phyloP scores from a whole-genome alignment of 2,888 invertebrate genomes.

The Xiphydria camelus region DNA sequence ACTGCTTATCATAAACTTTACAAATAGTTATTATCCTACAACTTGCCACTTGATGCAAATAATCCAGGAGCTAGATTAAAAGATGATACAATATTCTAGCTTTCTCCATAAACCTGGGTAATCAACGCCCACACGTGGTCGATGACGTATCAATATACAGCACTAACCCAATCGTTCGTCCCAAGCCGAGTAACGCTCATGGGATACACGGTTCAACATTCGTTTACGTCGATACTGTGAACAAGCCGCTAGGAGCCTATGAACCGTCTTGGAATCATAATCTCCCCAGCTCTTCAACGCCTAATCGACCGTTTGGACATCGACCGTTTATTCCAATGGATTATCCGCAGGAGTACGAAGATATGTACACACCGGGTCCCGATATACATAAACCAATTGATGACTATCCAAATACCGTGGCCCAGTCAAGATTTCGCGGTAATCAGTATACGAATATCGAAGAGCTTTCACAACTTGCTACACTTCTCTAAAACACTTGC shows the following conservation, averaged over 20 bases:
- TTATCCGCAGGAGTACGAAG: conserved; percentile 50
- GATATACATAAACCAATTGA: conserved; percentile 55
- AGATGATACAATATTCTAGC: conserved; percentile 41
- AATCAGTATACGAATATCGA: conserved; percentile 47
- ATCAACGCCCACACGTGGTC: conserved; percentile 57
- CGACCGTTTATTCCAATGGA: conserved; percentile 52
- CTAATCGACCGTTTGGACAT: conserved; percentile 30
- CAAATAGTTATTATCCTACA: too few relatives aligned
- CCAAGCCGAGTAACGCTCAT: conserved; percentile 21
- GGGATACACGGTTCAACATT: conserved; percentile 29
- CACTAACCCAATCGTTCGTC: conserved; percentile 29
- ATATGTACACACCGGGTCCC: conserved; percentile 42
- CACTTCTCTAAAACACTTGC: too few relatives aligned
- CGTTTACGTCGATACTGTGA: conserved; percentile 20
- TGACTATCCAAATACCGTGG: conserved; percentile 47
- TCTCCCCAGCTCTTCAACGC: conserved; percentile 33
- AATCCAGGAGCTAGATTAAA: too few relatives aligned
- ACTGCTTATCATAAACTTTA: too few relatives aligned
- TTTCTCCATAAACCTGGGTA: conserved; percentile 49
- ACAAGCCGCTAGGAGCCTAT: conserved; percentile 22
- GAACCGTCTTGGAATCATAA: conserved; percentile 35
- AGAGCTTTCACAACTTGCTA: too few relatives aligned
- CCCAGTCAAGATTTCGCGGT: conserved; percentile 52
- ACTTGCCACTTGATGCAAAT: too few relatives aligned
- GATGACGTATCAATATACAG: conserved; percentile 58